Evolutionary conservation across 2,888 invertebrate genomes (phyloP), one percentile per base, ranked within the genome.

Genomic region (Stenichneumon culpator): DNA sequence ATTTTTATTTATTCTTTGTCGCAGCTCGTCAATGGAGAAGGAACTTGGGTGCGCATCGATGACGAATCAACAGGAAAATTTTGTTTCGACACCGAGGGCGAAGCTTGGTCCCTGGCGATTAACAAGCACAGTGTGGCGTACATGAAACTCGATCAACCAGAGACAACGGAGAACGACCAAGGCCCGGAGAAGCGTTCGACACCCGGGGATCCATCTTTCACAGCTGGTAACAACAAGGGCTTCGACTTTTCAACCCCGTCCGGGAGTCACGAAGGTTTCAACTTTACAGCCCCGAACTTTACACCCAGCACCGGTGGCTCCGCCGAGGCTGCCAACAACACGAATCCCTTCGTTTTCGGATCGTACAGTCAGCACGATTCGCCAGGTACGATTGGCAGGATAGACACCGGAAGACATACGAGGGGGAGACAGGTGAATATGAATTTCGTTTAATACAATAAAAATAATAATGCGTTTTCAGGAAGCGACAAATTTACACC

Each of bases 101-200:
- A 97, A 89, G 97, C 96, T 1, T 97, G 97, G 97, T 96, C 96
- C 0, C 94, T 97, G 68, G 96, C 96, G 0, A 95, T 96, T 78
- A 96, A 96, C 83, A 95, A 95, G 84, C 95, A 96, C 83, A 96
- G 96, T 87, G 95, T 95, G 9, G 94, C 95, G 7, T 97, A 97
- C 92, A 94, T 97, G 90, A 96, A 95, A 87, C 95, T 95, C 82
- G 95, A 95, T 75, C 94, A 94, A n/a, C 44, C 60, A 7, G 85
- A 86, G 6, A 60, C 82, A 3, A 79, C 57, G 3, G 95, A 95
- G 44, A 88, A 93, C 5, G 94, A 94, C 74, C 91, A 92, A 47
- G 68, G 86, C 3, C 70, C 70, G 3, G 92, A 92, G 67, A 92
- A 91, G 83, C 92, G 89, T 74, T 19, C 89, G 16, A 57, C 80